These are phyloP conservation scores for Phalacrocorax brasilianus DNA, from an alignment of 2,113 vertebrate genomes.

Conservation along the genomic window DNA sequence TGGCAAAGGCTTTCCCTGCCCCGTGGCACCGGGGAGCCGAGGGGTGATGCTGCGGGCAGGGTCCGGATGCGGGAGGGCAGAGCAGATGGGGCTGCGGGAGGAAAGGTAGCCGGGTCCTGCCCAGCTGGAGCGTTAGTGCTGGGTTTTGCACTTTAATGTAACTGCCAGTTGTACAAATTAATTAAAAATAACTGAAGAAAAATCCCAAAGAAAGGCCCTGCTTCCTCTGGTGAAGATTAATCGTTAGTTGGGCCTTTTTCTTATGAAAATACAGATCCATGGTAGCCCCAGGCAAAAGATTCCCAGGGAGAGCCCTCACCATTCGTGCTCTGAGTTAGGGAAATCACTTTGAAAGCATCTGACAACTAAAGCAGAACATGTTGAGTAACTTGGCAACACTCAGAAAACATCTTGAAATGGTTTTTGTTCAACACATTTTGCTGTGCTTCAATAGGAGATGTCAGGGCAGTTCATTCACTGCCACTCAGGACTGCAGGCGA, in stretches of 20 bases:
- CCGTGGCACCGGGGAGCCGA: rapidly evolving
- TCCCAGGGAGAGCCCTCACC: constrained; percentile 63
- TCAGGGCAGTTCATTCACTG: constrained; percentile 62
- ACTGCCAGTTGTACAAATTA: constrained; percentile 63
- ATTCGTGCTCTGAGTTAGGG: constrained; percentile 62
- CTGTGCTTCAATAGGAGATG: constrained; percentile 62
- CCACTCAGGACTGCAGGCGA: constrained; percentile 1
- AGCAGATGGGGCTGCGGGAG: neutral
- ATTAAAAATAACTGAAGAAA: constrained; percentile 68
- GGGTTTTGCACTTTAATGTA: constrained; percentile 38
- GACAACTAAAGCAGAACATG: constrained; percentile 66
- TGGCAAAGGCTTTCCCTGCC: neutral
- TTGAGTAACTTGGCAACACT: constrained; percentile 67
- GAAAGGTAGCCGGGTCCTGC: neutral
- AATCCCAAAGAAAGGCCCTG: constrained; percentile 55
- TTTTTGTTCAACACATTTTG: constrained; percentile 58
- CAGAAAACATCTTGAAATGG: constrained; percentile 55
- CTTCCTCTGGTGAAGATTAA: constrained; percentile 59
- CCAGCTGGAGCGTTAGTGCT: neutral
- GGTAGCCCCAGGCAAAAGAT: constrained; percentile 60
- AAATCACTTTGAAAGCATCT: constrained; percentile 64
- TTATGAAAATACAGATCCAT: constrained; percentile 57
- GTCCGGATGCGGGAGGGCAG: neutral
- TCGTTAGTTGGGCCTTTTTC: constrained; percentile 50
- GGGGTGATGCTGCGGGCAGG: neutral